Base-by-base conservation (phyloP, 2,888 invertebrate species). In the Clostera curtula region DNA sequence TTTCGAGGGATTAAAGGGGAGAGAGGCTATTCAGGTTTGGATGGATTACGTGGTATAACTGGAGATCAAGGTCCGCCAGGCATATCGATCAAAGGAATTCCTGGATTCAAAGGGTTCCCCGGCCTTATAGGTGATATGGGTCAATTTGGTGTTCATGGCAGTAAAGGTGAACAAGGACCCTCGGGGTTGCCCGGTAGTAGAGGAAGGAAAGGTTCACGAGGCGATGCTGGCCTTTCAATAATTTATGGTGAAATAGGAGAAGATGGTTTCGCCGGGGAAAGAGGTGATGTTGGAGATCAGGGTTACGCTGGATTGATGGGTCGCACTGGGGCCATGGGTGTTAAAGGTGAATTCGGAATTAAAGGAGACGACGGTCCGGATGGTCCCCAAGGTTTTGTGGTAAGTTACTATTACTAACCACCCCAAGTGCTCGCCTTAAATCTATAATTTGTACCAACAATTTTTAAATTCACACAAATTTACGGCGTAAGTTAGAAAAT, bases 51-150 rank as follows among this genome's bases (percentile, higher is more conserved):
- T 15, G 83, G 80, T 9, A 29, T 48, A 12, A 47, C 46, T 31
- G 80, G 86, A 27, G 68, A 75, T 24, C 42, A 44, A 39, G 86
- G 86, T 21, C 41, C 47, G 3, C 42, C 57, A 12, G 87, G 87
- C 25, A 58, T 52, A 18, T 73, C 79, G 12, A 49, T 35, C 29
- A 65, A 28, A 25, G 82, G 82, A 1, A 41, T 49, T 9, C 44
- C 46, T 13, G 94, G 94, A 8, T 58, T 75, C 5, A 91, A 90
- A 64, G 93, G 93, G 3, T 85, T 86, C 39, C 70, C 83, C 1
- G 94, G 93, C 15, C 66, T 87, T 23, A 84, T 79, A 12, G 93
- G 93, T 19, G 84, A 86, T 32, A 59, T 68, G 18, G 91, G 94
- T 8, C 86, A 85, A 0, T 75, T 65, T 17, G 94, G 94, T 24